phyloP scores from a whole-genome alignment of 2,888 invertebrate species.

The Rhagium mordax region DNA sequence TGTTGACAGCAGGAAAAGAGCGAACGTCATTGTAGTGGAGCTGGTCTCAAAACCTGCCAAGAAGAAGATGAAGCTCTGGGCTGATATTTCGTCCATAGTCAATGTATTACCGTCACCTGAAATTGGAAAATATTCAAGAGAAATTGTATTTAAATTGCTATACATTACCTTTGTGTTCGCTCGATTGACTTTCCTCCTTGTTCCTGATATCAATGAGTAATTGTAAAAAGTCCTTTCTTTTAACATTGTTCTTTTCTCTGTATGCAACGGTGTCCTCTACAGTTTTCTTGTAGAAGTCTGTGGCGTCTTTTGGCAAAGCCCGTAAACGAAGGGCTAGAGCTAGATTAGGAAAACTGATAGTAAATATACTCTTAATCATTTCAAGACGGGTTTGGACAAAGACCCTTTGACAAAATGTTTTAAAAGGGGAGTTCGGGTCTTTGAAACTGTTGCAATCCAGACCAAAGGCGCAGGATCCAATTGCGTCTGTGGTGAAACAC shows the following conservation, averaged over 20 bases:
- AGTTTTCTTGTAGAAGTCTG: conserved; percentile 68
- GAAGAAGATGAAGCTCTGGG: conserved; percentile 45
- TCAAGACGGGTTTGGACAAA: conserved; percentile 18
- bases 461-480: conserved; percentile 71
- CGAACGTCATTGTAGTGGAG: conserved; percentile 43
- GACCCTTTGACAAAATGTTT: conserved; percentile 44
- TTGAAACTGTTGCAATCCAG: conserved; percentile 73
- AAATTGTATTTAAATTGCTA: no score
- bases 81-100: conserved; percentile 62
- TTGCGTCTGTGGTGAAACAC: not conserved
- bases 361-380: conserved; percentile 24
- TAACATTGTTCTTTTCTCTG: conserved; percentile 35
- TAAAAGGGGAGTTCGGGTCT: conserved; percentile 68
- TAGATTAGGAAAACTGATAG: conserved; percentile 41
- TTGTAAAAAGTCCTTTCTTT: conserved; percentile 37
- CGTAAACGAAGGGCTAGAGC: conserved; percentile 47
- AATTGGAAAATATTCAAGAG: no score
- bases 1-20: conserved; percentile 65
- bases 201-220: conserved; percentile 38
- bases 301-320: conserved; percentile 51
- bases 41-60: conserved; percentile 47
- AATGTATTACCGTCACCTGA: conserved; percentile 15
- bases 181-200: not conserved
- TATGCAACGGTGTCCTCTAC: conserved; percentile 54
- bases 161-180: not conserved